These are phyloP conservation scores for Mylabris phalerata DNA, from an alignment of 1,140 invertebrate genomes.

Conservation along the genomic window DNA sequence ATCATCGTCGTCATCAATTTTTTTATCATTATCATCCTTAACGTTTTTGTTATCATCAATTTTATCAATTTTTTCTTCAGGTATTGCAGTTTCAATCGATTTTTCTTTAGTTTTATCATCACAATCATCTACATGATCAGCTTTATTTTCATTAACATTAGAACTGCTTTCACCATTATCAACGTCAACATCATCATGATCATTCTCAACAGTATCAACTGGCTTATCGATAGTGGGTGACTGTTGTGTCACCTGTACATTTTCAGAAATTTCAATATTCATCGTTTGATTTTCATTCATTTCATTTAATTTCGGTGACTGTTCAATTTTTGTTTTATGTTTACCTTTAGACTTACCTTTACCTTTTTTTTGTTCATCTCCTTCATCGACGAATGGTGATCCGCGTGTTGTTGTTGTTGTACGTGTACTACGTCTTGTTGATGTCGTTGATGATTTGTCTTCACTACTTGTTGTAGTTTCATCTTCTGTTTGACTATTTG, in stretches of 20 bases:
- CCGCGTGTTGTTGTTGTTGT: constrained; percentile 1
- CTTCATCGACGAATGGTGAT: constrained; percentile 24
- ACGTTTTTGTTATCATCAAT: background rate
- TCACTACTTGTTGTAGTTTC: constrained; percentile 13
- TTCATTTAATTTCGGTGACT: constrained; percentile 20
- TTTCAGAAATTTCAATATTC: constrained; percentile 34
- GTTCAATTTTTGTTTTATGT: constrained; percentile 37
- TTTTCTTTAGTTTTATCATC: background rate
- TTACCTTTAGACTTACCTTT: constrained; percentile 43
- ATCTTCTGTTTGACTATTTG: constrained; percentile 20
- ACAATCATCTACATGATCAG: background rate
- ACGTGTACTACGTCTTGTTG: constrained; percentile 15
- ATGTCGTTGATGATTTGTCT: constrained; percentile 18
- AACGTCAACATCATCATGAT: constrained; percentile 11
- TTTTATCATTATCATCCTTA: background rate
- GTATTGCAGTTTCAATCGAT: background rate
- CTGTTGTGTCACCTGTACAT: constrained; percentile 39
- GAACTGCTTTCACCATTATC: constrained; percentile 9
- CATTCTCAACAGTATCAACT: constrained; percentile 20
- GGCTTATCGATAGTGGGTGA: constrained; percentile 34
- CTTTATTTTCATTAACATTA: constrained; percentile 1
- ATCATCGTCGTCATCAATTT: background rate
- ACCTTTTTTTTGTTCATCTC: constrained; percentile 30
- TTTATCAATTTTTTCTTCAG: constrained; percentile 4
- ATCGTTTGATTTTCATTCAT: constrained; percentile 29